Evolutionary conservation across 2,113 vertebrate genomes (phyloP).

Genomic region (Corvus cornix): DNA sequence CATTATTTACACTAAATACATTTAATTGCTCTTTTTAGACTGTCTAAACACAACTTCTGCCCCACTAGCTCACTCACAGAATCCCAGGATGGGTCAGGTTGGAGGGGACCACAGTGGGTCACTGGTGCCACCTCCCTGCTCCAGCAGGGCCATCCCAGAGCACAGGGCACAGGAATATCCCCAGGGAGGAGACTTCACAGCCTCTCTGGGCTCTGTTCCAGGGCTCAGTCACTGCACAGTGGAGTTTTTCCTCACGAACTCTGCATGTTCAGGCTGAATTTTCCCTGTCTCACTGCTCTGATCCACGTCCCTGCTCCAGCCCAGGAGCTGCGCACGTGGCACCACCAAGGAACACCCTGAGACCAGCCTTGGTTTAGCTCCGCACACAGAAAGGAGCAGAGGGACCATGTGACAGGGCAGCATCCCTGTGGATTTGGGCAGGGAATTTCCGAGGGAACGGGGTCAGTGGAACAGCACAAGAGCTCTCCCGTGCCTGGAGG

Average conservation of each 20-base stretch:
- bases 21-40: background rate
- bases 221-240: background rate
- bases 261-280: background rate
- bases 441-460: background rate
- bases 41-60: background rate
- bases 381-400: rapidly evolving
- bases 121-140: background rate
- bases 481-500: background rate
- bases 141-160: background rate
- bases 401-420: rapidly evolving
- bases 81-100: background rate
- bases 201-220: background rate
- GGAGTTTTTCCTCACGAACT: background rate
- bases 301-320: background rate
- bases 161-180: background rate
- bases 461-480: background rate
- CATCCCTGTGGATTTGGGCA: background rate
- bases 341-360: background rate
- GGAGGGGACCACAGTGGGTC: background rate
- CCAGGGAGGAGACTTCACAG: background rate
- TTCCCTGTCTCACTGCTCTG: background rate
- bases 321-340: background rate
- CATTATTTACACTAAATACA: background rate
- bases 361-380: background rate
- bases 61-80: background rate